Conservation (phyloP, 1,140 invertebrate species). For the Chymomyza costata region DNA sequence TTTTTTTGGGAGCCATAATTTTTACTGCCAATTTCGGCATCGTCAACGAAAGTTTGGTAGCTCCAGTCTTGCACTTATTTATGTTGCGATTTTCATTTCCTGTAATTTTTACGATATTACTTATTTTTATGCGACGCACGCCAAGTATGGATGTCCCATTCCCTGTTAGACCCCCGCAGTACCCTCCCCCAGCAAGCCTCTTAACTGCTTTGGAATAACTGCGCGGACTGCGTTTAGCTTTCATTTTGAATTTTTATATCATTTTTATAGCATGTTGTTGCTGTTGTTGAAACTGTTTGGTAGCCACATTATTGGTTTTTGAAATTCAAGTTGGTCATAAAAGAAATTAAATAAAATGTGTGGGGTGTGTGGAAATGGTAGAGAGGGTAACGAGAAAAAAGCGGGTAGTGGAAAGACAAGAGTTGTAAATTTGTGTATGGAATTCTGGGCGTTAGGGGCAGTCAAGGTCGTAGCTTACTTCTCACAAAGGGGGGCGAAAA, state of each 20-base stretch:
- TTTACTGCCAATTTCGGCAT: slow-evolving; percentile 63
- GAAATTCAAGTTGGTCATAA: slow-evolving; percentile 47
- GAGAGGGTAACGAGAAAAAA: too few relatives aligned
- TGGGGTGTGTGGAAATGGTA: too few relatives aligned
- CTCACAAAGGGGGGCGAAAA: too few relatives aligned
- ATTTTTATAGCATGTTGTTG: slow-evolving; percentile 55
- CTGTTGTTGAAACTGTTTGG: slow-evolving; percentile 21
- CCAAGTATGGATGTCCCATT: too few relatives aligned
- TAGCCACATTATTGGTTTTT: slow-evolving; percentile 62
- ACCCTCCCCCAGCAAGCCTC: too few relatives aligned
- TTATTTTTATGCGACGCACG: slow-evolving; percentile 70
- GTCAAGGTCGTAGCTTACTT: too few relatives aligned
- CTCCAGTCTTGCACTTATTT: slow-evolving; percentile 62
- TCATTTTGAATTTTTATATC: slow-evolving; percentile 67
- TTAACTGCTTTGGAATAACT: too few relatives aligned
- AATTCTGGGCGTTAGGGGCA: too few relatives aligned
- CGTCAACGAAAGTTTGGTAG: slow-evolving; percentile 54
- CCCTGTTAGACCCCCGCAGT: too few relatives aligned
- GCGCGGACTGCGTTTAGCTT: slow-evolving; percentile 56
- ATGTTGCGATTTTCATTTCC: slow-evolving; percentile 71
- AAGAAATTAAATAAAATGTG: slow-evolving; percentile 59
- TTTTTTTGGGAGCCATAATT: too few relatives aligned
- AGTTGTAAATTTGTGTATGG: too few relatives aligned
- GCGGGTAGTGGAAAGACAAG: too few relatives aligned
- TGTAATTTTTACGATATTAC: slow-evolving; percentile 73